Percentiles rank a stretch among this genome's conserved stretches.
phyloP scores from a whole-genome alignment of 2,797 vertebrate species.

The Sebastes jordani region DNA sequence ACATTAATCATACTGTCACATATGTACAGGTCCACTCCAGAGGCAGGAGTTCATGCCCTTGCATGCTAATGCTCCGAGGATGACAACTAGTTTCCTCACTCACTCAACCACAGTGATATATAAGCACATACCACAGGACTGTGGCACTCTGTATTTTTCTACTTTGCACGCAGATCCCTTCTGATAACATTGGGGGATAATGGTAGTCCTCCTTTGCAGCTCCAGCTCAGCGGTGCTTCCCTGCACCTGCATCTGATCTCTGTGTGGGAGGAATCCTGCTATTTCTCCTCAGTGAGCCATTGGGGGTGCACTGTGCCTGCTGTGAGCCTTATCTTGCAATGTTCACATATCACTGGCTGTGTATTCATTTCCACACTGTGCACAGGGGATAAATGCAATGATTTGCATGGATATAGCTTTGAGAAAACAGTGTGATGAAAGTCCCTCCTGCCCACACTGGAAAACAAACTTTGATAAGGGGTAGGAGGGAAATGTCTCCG shows the following conservation, averaged over 20 bases:
- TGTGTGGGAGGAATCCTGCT: conserved; percentile 63
- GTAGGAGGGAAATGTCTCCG: conserved; percentile 13
- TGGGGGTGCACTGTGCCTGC: conserved; percentile 31
- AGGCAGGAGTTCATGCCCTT: conserved; percentile 46
- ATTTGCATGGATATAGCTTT: conserved; percentile 77
- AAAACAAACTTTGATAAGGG: conserved; percentile 63
- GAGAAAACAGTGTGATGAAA: conserved; percentile 57
- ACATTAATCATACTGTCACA: conserved; percentile 70
- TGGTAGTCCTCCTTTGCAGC: conserved; percentile 22
- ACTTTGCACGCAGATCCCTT: conserved; percentile 29
- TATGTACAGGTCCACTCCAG: conserved; percentile 39
- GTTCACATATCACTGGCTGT: conserved; percentile 50
- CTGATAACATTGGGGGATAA: conserved; percentile 25
- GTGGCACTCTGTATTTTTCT: background rate
- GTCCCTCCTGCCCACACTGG: conserved; percentile 36
- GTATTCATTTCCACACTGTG: conserved; percentile 48
- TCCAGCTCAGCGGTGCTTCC: conserved; percentile 36
- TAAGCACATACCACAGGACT: background rate
- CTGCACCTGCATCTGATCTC: conserved; percentile 56
- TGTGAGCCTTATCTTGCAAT: conserved; percentile 36
- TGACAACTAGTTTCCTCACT: conserved; percentile 1
- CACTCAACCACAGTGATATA: background rate
- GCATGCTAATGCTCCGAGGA: conserved; percentile 7
- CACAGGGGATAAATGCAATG: conserved; percentile 60
- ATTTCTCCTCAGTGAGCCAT: conserved; percentile 62